Evolutionary conservation across 1,140 invertebrate genomes (phyloP).

Genomic region (Agrilus planipennis): DNA sequence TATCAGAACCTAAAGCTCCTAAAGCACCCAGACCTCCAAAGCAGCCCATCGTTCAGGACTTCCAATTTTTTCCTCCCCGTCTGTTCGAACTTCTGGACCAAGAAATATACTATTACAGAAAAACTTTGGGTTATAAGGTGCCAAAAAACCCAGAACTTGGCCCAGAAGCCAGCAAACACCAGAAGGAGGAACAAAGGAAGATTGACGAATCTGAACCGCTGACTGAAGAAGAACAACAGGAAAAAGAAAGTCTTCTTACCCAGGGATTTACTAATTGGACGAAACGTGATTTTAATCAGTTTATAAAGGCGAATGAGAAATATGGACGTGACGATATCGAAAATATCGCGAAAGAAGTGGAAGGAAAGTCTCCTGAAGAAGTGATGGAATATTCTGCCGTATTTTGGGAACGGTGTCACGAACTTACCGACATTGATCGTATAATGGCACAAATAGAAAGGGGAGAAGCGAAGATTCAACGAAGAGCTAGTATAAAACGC

Average conservation of each 20-base stretch:
- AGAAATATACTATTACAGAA: constrained; percentile 95
- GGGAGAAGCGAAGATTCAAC: constrained; percentile 94
- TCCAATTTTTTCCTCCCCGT: constrained; percentile 97
- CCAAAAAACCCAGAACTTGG: constrained; percentile 92
- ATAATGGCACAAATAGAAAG: constrained; percentile 98
- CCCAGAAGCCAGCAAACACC: constrained; percentile 81
- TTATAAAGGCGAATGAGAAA: constrained; percentile 97
- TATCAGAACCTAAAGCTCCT: constrained; percentile 95
- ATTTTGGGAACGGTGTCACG: constrained; percentile 97
- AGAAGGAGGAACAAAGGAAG: constrained; percentile 90
- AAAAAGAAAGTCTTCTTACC: constrained; percentile 87
- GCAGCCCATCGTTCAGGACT: constrained; percentile 98
- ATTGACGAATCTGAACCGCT: constrained; percentile 91
- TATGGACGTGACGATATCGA: constrained; percentile 97
- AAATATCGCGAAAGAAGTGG: constrained; percentile 94
- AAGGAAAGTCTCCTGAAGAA: constrained; percentile 95
- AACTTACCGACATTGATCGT: constrained; percentile 89
- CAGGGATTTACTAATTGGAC: constrained; percentile 94
- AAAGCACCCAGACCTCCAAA: constrained; percentile 97
- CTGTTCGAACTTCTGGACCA: constrained; percentile 96
- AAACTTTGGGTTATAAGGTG: constrained; percentile 92
- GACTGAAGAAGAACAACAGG: constrained; percentile 76
- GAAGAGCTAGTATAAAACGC: constrained; percentile 91
- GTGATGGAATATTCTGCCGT: constrained; percentile 94
- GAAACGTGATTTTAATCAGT: constrained; percentile 96